A percentile compares a stretch with the other conserved stretches of the same genome.
Conservation (phyloP, 2,888 invertebrate genomes). For the Agonopterix subpropinquella region DNA sequence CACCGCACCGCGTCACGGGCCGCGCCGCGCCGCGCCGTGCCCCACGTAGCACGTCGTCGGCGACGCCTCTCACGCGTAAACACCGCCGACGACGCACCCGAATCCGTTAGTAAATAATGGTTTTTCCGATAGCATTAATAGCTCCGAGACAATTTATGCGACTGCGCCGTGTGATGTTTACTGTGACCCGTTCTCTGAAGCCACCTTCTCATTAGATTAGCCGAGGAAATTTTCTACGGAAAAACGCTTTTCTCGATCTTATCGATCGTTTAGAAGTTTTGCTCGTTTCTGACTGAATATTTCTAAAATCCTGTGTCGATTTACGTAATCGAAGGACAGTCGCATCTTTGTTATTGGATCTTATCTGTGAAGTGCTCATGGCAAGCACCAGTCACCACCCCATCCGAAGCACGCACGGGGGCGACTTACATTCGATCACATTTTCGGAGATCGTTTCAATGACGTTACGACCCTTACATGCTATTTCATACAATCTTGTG, state of each 20-base stretch:
- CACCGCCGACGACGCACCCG: constrained; percentile 22
- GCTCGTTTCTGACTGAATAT: constrained; percentile 36
- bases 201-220: constrained; percentile 37
- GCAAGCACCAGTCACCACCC: neutral
- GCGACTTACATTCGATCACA: too few relatives aligned
- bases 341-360: constrained; percentile 41
- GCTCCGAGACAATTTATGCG: constrained; percentile 39
- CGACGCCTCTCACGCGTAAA: constrained; percentile 25
- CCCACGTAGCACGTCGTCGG: constrained; percentile 16
- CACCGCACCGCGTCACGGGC: neutral
- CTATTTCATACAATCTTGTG: too few relatives aligned
- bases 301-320: constrained; percentile 49
- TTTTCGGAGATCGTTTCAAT: too few relatives aligned
- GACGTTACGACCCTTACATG: too few relatives aligned
- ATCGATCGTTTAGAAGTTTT: constrained; percentile 44
- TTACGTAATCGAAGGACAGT: constrained; percentile 61
- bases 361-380: constrained; percentile 2
- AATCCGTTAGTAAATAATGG: constrained; percentile 45
- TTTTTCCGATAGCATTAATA: constrained; percentile 44
- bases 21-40: neutral
- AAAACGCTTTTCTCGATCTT: constrained; percentile 30
- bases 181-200: constrained; percentile 25
- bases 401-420: neutral
- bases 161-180: constrained; percentile 57
- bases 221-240: constrained; percentile 38